Conservation (phyloP, 2,888 invertebrate genomes). For the Prosapia bicincta region DNA sequence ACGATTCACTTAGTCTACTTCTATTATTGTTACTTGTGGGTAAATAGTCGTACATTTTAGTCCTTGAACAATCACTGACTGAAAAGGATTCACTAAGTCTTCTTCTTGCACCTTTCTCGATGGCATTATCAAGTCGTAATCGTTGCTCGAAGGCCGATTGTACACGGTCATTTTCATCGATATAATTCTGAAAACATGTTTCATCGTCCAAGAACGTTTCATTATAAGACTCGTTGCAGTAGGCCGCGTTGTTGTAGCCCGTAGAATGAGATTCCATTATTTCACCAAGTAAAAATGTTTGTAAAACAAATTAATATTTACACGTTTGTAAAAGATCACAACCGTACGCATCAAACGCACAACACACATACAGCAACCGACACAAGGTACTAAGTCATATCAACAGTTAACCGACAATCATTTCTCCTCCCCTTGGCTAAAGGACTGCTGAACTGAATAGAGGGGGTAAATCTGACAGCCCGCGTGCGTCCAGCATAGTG, state of each 20-base stretch:
- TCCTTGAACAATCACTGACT: background rate
- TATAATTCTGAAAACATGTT: background rate
- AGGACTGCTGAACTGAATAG: background rate
- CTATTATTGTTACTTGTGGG: background rate
- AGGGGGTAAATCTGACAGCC: background rate
- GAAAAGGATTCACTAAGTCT: too few species aligned
- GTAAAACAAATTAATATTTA: too few species aligned
- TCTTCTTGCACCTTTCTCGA: background rate
- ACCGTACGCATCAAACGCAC: too few species aligned
- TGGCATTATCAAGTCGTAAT: background rate
- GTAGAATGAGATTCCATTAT: background rate
- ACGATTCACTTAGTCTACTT: background rate
- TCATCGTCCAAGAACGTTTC: background rate
- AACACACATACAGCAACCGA: background rate
- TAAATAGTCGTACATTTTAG: background rate
- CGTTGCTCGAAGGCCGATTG: background rate
- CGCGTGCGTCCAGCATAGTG: background rate
- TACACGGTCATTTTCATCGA: background rate
- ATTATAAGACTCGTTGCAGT: background rate
- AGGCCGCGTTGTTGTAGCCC: background rate
- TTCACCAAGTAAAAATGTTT: too few species aligned
- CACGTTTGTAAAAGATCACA: too few species aligned
- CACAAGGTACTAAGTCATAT: background rate
- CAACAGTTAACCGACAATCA: background rate
- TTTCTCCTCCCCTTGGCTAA: background rate